Conservation (phyloP, 2,113 vertebrate species). For the Paradisaea rubra region DNA sequence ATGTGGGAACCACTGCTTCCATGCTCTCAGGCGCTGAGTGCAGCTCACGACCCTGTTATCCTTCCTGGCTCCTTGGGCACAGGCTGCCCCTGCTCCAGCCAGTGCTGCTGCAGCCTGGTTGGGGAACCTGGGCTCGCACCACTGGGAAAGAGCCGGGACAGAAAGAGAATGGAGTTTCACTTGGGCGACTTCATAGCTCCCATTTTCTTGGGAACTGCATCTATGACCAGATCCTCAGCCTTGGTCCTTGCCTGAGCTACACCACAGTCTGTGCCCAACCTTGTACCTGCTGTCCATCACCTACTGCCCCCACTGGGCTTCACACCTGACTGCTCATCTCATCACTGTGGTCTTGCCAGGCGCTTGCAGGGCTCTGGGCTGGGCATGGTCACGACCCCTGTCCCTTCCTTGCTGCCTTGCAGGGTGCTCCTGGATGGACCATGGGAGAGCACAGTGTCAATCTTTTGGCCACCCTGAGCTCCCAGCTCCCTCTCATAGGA, state of each 20-base stretch:
- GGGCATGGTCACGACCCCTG: no score
- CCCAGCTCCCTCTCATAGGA: not conserved
- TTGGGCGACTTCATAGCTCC: not conserved
- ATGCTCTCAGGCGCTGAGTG: not conserved
- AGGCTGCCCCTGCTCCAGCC: not conserved
- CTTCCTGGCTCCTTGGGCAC: not conserved
- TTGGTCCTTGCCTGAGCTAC: not conserved
- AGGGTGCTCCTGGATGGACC: not conserved
- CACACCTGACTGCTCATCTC: no score
- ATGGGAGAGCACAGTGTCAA: not conserved
- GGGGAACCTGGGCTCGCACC: not conserved
- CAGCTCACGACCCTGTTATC: fast-evolving
- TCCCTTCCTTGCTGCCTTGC: not conserved
- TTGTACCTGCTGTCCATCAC: not conserved
- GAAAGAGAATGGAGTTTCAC: not conserved
- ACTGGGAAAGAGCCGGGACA: not conserved
- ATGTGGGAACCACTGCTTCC: not conserved
- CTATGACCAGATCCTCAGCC: not conserved
- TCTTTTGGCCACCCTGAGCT: not conserved
- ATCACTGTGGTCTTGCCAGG: not conserved
- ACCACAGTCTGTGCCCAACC: not conserved
- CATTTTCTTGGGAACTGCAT: not conserved
- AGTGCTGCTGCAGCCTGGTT: fast-evolving
- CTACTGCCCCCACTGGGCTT: not conserved
- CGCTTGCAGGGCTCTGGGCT: not conserved